Evolutionary conservation across 2,113 vertebrate species (phyloP).

Genomic region (Rhadina sibilatrix): DNA sequence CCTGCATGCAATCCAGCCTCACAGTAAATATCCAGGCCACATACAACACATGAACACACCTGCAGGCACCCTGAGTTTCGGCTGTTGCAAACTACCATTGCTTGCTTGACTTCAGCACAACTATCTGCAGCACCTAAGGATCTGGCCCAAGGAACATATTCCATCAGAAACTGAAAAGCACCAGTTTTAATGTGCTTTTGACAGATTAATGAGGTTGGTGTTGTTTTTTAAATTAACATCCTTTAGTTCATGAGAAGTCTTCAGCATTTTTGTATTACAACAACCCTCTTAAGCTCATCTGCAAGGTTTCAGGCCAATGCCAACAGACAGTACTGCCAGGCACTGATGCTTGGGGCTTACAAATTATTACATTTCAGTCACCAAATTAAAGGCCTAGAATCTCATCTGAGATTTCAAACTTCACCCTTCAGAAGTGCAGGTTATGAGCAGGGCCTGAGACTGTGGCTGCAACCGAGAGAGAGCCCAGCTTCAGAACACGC

Average conservation of each 20-base stretch:
- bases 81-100: background rate
- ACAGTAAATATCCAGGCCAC: background rate
- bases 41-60: background rate
- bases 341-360: background rate
- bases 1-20: background rate
- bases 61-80: background rate
- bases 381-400: background rate
- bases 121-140: background rate
- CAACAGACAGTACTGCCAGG: background rate
- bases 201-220: background rate
- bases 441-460: background rate
- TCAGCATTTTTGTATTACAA: background rate
- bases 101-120: background rate
- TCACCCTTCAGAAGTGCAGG: background rate
- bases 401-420: background rate
- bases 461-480: background rate
- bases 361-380: background rate
- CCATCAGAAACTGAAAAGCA: constrained; percentile 25
- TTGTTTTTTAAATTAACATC: constrained; percentile 14
- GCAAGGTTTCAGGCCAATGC: background rate
- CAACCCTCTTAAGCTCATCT: background rate
- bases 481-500: background rate
- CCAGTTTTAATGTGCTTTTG: constrained; percentile 54
- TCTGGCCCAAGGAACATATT: background rate
- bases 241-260: constrained; percentile 1